Evolutionary conservation across 2,888 invertebrate species (phyloP).

Genomic region (Antheraea assamensis): DNA sequence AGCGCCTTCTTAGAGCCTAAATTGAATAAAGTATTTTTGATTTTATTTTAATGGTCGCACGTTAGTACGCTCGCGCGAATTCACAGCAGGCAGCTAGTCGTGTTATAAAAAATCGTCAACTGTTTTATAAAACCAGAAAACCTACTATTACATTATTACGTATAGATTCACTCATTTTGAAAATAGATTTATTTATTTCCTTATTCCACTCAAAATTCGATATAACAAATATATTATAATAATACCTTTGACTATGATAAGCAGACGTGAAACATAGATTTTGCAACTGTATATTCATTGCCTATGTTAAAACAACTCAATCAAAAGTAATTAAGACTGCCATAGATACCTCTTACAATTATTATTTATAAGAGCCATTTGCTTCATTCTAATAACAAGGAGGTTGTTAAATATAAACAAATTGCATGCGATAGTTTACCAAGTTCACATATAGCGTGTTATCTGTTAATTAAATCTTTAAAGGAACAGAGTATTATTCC

Average conservation of each 20-base stretch:
- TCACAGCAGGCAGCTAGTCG: too few species aligned
- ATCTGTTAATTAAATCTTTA: background rate
- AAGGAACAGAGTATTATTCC: background rate
- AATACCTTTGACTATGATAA: too few species aligned
- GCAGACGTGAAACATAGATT: background rate
- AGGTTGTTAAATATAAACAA: background rate
- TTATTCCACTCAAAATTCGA: background rate
- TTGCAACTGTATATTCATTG: background rate
- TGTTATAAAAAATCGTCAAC: background rate
- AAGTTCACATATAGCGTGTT: background rate
- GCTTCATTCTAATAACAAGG: background rate
- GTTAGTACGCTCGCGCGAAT: too few species aligned
- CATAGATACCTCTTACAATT: background rate
- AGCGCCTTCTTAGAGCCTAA: too few species aligned
- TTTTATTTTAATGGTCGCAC: too few species aligned
- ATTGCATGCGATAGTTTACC: background rate
- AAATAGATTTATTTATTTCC: background rate
- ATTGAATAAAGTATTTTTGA: too few species aligned
- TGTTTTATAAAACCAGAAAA: background rate
- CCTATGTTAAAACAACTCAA: background rate
- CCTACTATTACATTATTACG: background rate
- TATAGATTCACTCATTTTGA: background rate
- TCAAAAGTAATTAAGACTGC: background rate
- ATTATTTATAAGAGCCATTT: background rate
- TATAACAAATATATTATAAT: too few species aligned